Evolutionary conservation across 2,113 vertebrate species (phyloP).

Genomic region (Pelvicachromis taeniatus): DNA sequence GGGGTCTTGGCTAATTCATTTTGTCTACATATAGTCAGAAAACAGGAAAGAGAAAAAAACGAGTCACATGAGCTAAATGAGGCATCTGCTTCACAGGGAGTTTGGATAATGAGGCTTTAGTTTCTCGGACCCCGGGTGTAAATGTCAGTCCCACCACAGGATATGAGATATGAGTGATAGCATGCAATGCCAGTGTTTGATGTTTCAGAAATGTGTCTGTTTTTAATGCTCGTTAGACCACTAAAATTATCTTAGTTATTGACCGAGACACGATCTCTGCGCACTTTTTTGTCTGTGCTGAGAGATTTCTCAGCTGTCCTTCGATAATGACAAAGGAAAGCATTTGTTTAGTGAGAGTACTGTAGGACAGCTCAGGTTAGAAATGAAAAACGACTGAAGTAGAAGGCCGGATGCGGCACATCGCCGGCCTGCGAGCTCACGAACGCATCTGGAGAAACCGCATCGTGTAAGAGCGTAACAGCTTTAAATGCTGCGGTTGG

Average conservation of each 20-base stretch:
- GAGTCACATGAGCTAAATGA: conserved; percentile 55
- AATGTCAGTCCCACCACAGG: conserved; percentile 30
- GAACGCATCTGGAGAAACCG: background rate
- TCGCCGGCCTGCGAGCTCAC: background rate
- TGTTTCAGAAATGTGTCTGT: conserved; percentile 1
- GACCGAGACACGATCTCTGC: background rate
- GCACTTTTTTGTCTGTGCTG: background rate
- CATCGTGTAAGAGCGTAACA: background rate
- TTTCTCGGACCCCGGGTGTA: conserved; percentile 22
- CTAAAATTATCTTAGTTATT: conserved; percentile 14
- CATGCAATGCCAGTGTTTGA: background rate
- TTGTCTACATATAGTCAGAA: background rate
- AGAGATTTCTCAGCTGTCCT: conserved; percentile 59
- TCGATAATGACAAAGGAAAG: conserved; percentile 49
- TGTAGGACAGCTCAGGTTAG: conserved; percentile 11
- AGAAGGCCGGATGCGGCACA: background rate
- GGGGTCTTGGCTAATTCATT: background rate
- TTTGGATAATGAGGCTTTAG: conserved; percentile 46
- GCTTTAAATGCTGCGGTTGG: background rate
- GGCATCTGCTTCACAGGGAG: conserved; percentile 37
- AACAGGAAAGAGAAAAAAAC: conserved; percentile 10
- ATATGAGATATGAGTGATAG: conserved; percentile 28
- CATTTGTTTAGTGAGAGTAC: conserved; percentile 31
- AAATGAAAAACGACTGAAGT: background rate
- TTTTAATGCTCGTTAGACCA: background rate